Evolutionary conservation across 2,888 invertebrate genomes (phyloP).

Genomic region (Argyresthia albistria): DNA sequence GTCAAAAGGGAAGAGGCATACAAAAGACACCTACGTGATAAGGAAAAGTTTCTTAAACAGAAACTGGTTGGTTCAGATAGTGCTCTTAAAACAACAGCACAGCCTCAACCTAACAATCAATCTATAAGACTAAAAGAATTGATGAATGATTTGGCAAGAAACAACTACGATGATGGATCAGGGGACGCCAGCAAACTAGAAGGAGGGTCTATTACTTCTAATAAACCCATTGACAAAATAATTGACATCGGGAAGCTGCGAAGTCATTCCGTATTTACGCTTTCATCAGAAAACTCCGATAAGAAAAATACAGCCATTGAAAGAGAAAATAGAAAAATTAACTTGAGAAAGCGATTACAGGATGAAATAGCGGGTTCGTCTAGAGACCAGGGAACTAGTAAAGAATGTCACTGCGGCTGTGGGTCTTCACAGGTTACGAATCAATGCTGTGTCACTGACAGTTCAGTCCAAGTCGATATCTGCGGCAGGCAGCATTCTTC

Average conservation of each 20-base stretch:
- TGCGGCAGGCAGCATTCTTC: not conserved
- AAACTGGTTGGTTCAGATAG: constrained; percentile 45
- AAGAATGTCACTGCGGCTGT: constrained; percentile 38
- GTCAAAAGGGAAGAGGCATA: constrained; percentile 47
- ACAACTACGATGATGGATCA: constrained; percentile 58
- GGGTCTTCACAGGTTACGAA: constrained; percentile 17
- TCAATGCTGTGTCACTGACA: constrained; percentile 35
- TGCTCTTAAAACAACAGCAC: constrained; percentile 25
- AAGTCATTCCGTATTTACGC: constrained; percentile 59
- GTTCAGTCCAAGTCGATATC: constrained; percentile 46
- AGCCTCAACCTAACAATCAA: constrained; percentile 25
- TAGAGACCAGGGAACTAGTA: constrained; percentile 22
- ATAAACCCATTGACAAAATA: constrained; percentile 22
- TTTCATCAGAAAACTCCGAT: constrained; percentile 46
- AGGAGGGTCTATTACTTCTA: constrained; percentile 30
- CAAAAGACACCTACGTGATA: constrained; percentile 49
- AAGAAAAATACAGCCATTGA: constrained; percentile 9
- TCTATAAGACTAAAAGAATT: constrained; percentile 42
- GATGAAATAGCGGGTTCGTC: constrained; percentile 22
- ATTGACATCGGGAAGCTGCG: constrained; percentile 31
- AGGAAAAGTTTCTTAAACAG: constrained; percentile 53
- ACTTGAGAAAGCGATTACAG: constrained; percentile 31
- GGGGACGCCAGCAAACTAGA: constrained; percentile 62
- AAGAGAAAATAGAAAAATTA: constrained; percentile 26
- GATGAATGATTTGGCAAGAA: constrained; percentile 55